Evolutionary conservation across 2,797 vertebrate genomes (phyloP), one percentile per base, ranked within the genome.

Genomic region (Siniperca obscura): DNA sequence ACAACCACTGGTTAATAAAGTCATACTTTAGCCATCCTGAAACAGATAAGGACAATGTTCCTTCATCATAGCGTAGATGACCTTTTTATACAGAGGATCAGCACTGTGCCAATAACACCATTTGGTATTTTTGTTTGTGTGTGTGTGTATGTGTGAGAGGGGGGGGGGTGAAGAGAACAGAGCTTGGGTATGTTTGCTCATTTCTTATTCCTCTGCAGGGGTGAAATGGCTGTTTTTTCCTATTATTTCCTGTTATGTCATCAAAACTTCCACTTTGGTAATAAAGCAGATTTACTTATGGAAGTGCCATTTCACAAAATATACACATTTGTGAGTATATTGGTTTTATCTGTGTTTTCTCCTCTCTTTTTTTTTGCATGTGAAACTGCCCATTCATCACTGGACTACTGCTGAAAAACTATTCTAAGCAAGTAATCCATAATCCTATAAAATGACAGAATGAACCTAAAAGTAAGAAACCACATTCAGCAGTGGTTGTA

Each of bases 121-220:
- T 82, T 90, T 86, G 75, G 73, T 77, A 36, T 66, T 81, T 80
- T 27, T 76, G 68, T 85, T 57, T 84, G 62, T 52, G 75, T 57
- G 38, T 80, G 57, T 77, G 55, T 65, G 34, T 30, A 30, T 60
- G 30, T 74, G 48, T 44, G 74, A 36, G 66, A 9, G 38, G 9
- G 27, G 68, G 16, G 65, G 7, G 46, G 5, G 38, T 75, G 73
- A 68, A 73, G 66, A 50, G 70, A 86, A 71, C 10, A 36, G 22
- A 71, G 46, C 52, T 74, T 64, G 68, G 75, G 42, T 90, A 56
- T 87, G 83, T 83, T 90, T 89, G 60, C 82, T 90, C 89, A 88
- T 91, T 86, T 87, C 80, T 93, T 87, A 90, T 90, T 80, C 86
- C 87, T 81, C 90, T 83, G 90, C 91, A 90, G 87, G 90, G 83